Percentiles rank a stretch among this genome's conserved stretches.
These are phyloP conservation scores for Phylloscopus collybita DNA, from an alignment of 2,797 vertebrate genomes.

Conservation along the genomic window DNA sequence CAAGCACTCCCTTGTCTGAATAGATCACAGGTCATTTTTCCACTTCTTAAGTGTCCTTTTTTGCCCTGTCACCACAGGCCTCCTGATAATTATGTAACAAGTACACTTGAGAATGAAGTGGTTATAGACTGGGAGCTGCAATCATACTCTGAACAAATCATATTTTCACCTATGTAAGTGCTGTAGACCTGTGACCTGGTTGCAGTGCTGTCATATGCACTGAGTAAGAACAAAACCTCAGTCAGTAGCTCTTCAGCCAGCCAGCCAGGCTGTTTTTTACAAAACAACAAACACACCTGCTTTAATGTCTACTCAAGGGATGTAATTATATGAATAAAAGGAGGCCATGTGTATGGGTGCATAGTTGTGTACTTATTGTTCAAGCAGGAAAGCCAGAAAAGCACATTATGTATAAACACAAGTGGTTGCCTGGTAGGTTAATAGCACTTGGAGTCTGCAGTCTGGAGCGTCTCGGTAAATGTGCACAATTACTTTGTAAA, in stretches of 20 bases:
- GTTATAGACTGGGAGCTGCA: conserved; percentile 33
- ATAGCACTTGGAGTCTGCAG: conserved; percentile 28
- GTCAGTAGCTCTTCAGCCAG: conserved; percentile 6
- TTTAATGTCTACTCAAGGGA: not conserved
- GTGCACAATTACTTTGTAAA: conserved; percentile 37
- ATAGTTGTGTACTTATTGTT: not conserved
- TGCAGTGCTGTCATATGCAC: not conserved
- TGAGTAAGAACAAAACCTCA: conserved; percentile 14
- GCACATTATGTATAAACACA: conserved; percentile 6
- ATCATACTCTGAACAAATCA: conserved; percentile 31
- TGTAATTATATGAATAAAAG: conserved; percentile 26
- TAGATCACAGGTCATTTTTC: conserved; percentile 23
- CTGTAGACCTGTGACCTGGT: conserved; percentile 15
- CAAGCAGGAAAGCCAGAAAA: conserved; percentile 48
- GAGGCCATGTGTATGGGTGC: not conserved
- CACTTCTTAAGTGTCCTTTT: conserved; percentile 31
- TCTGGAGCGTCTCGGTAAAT: conserved; percentile 18
- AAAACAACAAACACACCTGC: not conserved
- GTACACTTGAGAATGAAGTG: conserved; percentile 57
- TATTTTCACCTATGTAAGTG: conserved; percentile 55
- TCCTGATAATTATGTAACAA: conserved; percentile 64
- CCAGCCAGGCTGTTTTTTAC: not conserved
- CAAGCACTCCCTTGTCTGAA: conserved; percentile 18
- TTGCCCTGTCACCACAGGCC: not conserved
- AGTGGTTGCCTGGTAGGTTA: conserved; percentile 35